Conservation (phyloP, 1,140 invertebrate species). For the Bicyclus anynana region DNA sequence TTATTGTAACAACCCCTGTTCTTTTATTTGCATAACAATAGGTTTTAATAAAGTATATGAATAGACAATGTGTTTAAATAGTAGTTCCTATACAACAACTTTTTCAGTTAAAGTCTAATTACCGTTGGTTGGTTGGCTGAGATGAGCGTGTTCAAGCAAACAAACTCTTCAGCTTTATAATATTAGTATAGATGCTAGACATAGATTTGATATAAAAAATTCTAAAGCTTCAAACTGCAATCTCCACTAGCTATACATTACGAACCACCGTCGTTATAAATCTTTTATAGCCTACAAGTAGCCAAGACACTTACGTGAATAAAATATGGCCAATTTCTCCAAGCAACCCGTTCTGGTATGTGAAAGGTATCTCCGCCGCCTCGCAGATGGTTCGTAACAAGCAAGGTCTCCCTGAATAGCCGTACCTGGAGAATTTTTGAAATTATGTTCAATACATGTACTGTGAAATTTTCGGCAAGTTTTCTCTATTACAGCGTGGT, state of each 20-base stretch:
- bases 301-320: slow-evolving; percentile 80
- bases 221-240: slow-evolving; percentile 13
- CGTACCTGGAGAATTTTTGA: slow-evolving; percentile 72
- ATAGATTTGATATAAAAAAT: not conserved
- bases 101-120: too few relatives aligned
- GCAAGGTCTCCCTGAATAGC: slow-evolving; percentile 82
- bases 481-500: slow-evolving; percentile 3
- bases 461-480: slow-evolving; percentile 3
- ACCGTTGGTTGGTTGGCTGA: too few relatives aligned
- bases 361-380: slow-evolving; percentile 82
- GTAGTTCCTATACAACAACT: too few relatives aligned
- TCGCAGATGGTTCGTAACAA: slow-evolving; percentile 87
- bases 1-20: too few relatives aligned
- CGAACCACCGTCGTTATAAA: slow-evolving; percentile 30
- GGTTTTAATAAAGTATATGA: too few relatives aligned
- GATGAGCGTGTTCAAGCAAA: too few relatives aligned
- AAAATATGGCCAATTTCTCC: slow-evolving; percentile 84
- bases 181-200: too few relatives aligned
- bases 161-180: too few relatives aligned
- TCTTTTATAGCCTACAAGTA: slow-evolving; percentile 34
- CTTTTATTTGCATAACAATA: too few relatives aligned
- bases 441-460: slow-evolving; percentile 11
- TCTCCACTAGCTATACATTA: slow-evolving; percentile 22
- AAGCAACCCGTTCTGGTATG: slow-evolving; percentile 80
- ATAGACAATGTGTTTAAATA: too few relatives aligned